Conservation (phyloP, 2,113 vertebrate species). For the Hylia prasina region DNA sequence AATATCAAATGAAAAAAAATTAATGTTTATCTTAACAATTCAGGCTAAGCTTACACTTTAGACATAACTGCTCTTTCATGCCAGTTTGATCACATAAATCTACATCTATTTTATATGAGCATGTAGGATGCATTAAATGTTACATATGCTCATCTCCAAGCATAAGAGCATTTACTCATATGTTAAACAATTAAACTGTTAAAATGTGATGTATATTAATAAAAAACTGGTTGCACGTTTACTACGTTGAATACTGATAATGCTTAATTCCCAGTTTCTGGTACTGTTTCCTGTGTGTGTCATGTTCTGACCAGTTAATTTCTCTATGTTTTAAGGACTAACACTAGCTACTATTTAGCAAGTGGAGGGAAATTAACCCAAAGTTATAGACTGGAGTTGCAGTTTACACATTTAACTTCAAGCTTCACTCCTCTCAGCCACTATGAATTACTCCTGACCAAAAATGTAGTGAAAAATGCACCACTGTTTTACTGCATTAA, state of each 20-base stretch:
- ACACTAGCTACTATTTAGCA: background rate
- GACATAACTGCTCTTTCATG: background rate
- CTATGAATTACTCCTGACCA: background rate
- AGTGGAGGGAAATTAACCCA: background rate
- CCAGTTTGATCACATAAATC: background rate
- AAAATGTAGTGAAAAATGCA: background rate
- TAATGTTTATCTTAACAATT: background rate
- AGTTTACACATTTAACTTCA: background rate
- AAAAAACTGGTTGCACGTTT: background rate
- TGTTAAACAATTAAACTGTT: background rate
- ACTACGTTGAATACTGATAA: background rate
- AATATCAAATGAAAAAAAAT: background rate
- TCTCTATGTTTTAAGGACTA: background rate
- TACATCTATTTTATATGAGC: background rate
- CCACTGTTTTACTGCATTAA: background rate
- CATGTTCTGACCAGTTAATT: background rate
- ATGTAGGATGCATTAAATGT: background rate
- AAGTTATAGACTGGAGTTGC: background rate
- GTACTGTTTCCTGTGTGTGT: background rate
- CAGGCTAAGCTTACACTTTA: background rate
- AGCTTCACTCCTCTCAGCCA: background rate
- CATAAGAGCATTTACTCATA: background rate
- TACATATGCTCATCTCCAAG: background rate
- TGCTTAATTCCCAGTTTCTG: background rate
- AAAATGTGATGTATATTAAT: background rate